A percentile compares a stretch with the other conserved stretches of the same genome.
These are phyloP conservation scores for Burhinus bistriatus DNA, from an alignment of 2,113 vertebrate genomes.

Conservation along the genomic window DNA sequence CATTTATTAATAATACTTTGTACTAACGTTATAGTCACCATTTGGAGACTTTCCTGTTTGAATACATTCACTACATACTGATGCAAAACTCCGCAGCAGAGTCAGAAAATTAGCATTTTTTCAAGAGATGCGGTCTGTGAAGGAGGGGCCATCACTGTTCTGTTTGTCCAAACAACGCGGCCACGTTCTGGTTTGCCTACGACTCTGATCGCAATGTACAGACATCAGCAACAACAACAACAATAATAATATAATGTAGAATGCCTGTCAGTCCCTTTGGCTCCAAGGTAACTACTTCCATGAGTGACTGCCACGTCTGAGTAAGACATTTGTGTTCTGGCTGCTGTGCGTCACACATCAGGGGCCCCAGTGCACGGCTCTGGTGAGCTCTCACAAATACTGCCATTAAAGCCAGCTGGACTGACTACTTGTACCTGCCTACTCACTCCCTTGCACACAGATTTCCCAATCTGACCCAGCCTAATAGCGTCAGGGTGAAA, in stretches of 20 bases:
- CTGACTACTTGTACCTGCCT: neutral
- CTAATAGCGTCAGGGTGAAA: neutral
- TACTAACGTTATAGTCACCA: neutral
- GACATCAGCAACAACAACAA: neutral
- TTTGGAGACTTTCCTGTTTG: neutral
- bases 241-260: accelerated
- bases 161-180: neutral
- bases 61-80: neutral
- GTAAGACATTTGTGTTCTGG: neutral
- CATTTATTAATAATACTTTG: constrained; percentile 1
- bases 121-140: neutral
- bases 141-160: neutral
- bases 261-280: neutral
- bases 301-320: neutral
- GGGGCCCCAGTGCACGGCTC: neutral
- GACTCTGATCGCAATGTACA: neutral
- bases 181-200: neutral
- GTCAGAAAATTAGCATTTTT: neutral
- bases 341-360: neutral
- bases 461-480: neutral
- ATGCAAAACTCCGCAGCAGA: neutral
- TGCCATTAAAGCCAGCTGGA: neutral
- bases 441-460: neutral
- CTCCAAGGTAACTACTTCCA: neutral
- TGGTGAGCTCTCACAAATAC: neutral